A percentile compares a stretch with the other conserved stretches of the same genome.
Evolutionary conservation across 2,797 vertebrate species (phyloP).

Genomic region (Triplophysa yarkandensis): DNA sequence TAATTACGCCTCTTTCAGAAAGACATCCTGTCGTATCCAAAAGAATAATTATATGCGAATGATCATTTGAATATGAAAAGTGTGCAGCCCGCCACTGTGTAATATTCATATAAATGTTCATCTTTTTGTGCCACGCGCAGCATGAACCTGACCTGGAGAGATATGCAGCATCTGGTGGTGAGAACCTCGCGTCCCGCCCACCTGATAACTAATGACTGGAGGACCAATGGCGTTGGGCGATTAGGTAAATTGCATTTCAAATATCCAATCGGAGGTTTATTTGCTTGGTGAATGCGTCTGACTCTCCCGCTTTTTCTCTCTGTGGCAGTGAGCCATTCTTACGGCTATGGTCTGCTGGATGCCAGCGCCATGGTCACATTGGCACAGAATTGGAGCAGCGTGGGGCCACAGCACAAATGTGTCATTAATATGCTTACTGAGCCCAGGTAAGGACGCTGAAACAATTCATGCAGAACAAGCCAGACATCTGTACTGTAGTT

Average conservation of each 20-base stretch:
- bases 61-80: constrained; percentile 25
- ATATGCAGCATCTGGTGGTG: constrained; percentile 98
- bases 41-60: constrained; percentile 41
- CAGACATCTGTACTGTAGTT: constrained; percentile 11
- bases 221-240: constrained; percentile 90
- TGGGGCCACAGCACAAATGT: constrained; percentile 90
- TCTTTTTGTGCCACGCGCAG: constrained; percentile 64
- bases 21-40: constrained; percentile 23
- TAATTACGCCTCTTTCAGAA: constrained; percentile 37
- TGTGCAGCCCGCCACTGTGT: constrained; percentile 6
- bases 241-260: constrained; percentile 76
- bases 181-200: constrained; percentile 86
- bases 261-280: constrained; percentile 1
- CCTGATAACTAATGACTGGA: constrained; percentile 91
- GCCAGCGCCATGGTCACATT: constrained; percentile 89
- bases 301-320: constrained; percentile 14
- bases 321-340: constrained; percentile 91
- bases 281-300: constrained; percentile 17
- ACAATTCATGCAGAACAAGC: constrained; percentile 9
- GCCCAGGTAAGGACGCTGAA: constrained; percentile 77
- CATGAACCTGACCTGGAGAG: constrained; percentile 96
- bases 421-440: constrained; percentile 85
- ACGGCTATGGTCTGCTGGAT: constrained; percentile 92
- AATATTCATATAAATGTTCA: background rate
- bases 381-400: constrained; percentile 90